Base-by-base conservation (phyloP, 2,888 invertebrate species). In the Melipona bicolor region DNA sequence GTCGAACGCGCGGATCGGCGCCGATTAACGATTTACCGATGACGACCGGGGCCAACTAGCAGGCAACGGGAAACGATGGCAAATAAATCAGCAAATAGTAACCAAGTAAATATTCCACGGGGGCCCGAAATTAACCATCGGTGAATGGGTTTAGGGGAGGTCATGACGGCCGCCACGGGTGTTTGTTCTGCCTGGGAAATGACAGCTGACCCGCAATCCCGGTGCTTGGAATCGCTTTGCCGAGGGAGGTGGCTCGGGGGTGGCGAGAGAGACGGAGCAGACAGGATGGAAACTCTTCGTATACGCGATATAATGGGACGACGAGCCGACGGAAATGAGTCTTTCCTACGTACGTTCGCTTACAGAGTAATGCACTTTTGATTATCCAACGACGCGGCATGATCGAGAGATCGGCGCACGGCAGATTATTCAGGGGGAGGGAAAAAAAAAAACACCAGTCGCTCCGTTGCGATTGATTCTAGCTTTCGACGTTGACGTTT, bases 161-260 rank as follows among this genome's bases (percentile, higher is more conserved):
- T 88, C 90, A 88, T 88, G 89, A 87, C 87, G 88, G 84, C 82
- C 88, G 89, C 82, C 77, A 85, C 83, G 88, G 84, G 81, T 91
- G 88, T 91, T 91, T 91, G 88, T 89, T 90, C 90, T 90, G 89
- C 85, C 86, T 91, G 91, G 91, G 91, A 91, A 90, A 87, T 88
- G 85, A 87, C 91, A 91, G 91, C 91, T 91, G 91, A 91, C 87
- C 88, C 91, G 91, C 91, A 90, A 90, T 87, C 87, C 90, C 86
- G 61, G 81, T 84, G 88, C 86, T 89, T 80, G 75, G 84, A 89
- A 88, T 87, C 84, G 88, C 81, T 84, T 80, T 72, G 79, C 82
- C 71, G 62, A 59, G 65, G 32, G 67, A 36, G 64, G 65, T 72
- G 21, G 27, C 43, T 27, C 27, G 52, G 27, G 24, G 24, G n/a